Conservation (phyloP, 2,888 invertebrate species). For the Cataglyphis rosenhaueri region DNA sequence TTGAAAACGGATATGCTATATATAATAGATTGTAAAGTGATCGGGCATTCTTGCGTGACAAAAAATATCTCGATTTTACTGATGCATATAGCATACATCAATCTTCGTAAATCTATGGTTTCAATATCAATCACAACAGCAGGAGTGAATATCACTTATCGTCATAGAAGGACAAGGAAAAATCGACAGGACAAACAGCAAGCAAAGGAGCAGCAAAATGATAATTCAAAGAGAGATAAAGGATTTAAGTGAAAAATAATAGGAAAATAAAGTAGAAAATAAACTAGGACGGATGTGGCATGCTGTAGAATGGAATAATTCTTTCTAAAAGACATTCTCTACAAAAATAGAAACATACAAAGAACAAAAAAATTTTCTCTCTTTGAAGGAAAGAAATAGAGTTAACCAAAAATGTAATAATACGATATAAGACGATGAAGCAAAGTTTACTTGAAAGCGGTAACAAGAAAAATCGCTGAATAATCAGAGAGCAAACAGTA, state of each 20-base stretch:
- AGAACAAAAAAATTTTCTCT: not conserved
- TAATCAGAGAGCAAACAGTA: constrained; percentile 62
- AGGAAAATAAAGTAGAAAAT: constrained; percentile 19
- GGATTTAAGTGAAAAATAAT: not conserved
- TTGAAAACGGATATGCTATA: not conserved
- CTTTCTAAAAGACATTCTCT: not conserved
- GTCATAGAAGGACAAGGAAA: constrained; percentile 3
- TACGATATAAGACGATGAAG: not conserved
- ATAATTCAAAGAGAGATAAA: constrained; percentile 27
- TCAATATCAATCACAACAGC: not conserved
- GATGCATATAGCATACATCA: not conserved
- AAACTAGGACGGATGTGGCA: not conserved
- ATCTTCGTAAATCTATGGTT: not conserved
- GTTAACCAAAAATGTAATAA: not conserved
- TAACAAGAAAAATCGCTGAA: constrained; percentile 53
- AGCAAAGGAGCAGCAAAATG: constrained; percentile 6
- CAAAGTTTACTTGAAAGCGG: constrained; percentile 42
- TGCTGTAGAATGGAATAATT: not conserved
- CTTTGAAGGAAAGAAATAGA: constrained; percentile 9
- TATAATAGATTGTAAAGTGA: not conserved
- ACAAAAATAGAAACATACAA: not conserved
- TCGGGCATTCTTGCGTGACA: not conserved
- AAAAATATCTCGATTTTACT: not conserved
- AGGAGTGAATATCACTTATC: not conserved
- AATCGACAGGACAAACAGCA: not conserved